Evolutionary conservation across 1,140 invertebrate species (phyloP).

Genomic region (Drosophila nigromelanica): DNA sequence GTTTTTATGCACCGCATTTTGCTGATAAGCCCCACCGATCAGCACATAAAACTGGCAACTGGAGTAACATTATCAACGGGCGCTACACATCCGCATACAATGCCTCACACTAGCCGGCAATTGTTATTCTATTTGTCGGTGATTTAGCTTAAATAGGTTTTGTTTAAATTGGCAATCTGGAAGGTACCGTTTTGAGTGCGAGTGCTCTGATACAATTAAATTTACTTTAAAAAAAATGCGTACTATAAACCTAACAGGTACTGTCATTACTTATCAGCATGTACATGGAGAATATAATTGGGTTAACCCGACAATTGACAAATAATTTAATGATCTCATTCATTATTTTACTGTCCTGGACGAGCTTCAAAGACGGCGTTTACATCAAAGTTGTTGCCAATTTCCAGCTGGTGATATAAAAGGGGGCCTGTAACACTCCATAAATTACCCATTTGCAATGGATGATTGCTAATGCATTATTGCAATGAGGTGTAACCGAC

Average conservation of each 20-base stretch:
- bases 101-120: not conserved
- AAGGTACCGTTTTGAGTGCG: not conserved
- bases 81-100: not conserved
- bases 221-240: no score
- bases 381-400: no score
- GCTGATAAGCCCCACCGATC: constrained; percentile 55
- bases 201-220: no score
- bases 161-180: constrained; percentile 6
- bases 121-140: not conserved
- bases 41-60: not conserved
- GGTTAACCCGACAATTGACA: not conserved
- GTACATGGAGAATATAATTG: not conserved
- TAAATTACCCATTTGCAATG: no score
- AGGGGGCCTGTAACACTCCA: no score
- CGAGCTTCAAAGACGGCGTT: no score
- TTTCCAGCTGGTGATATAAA: no score
- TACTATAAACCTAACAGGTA: no score
- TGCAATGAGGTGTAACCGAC: no score
- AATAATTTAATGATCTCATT: no score
- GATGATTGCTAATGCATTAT: no score
- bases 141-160: constrained; percentile 38
- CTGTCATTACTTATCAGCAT: not conserved
- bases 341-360: no score
- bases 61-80: constrained; percentile 22
- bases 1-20: constrained; percentile 52